These are phyloP conservation scores for Brienomyrus brachyistius DNA, from an alignment of 2,113 vertebrate species.

Conservation along the genomic window DNA sequence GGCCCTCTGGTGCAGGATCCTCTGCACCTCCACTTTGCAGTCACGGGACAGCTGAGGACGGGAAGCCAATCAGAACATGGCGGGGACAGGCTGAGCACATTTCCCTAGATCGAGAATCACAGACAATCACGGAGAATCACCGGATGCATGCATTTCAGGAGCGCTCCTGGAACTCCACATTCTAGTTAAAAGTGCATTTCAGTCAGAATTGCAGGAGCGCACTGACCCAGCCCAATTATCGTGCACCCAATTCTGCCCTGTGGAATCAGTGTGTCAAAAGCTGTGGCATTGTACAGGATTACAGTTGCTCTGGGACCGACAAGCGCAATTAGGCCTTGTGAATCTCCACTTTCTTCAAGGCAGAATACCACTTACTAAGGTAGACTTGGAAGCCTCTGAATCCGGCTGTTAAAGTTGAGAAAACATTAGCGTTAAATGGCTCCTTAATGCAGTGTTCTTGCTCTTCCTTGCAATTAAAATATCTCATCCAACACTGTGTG, in stretches of 20 bases:
- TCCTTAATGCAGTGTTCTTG: neutral
- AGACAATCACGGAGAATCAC: constrained; percentile 2
- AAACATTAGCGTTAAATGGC: neutral
- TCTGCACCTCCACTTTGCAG: constrained; percentile 88
- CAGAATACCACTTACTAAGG: neutral
- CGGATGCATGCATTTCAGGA: neutral
- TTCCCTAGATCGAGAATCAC: neutral
- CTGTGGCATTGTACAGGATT: neutral
- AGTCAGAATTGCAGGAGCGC: neutral
- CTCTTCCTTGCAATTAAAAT: neutral
- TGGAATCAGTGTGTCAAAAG: neutral
- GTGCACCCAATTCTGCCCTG: neutral
- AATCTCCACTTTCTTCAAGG: neutral
- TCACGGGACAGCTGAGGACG: constrained; percentile 77
- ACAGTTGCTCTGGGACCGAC: neutral
- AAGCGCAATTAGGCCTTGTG: neutral
- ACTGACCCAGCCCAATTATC: neutral
- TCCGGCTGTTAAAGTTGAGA: neutral
- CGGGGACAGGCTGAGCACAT: neutral
- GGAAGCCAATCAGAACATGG: neutral
- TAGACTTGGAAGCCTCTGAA: neutral
- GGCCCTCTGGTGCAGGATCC: constrained; percentile 91
- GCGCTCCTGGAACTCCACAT: neutral
- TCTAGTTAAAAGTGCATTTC: neutral
- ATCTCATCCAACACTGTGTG: neutral